These are phyloP conservation scores for Crossaster papposus DNA, from an alignment of 53 echinoderm and acorn worm species.

Conservation along the genomic window DNA sequence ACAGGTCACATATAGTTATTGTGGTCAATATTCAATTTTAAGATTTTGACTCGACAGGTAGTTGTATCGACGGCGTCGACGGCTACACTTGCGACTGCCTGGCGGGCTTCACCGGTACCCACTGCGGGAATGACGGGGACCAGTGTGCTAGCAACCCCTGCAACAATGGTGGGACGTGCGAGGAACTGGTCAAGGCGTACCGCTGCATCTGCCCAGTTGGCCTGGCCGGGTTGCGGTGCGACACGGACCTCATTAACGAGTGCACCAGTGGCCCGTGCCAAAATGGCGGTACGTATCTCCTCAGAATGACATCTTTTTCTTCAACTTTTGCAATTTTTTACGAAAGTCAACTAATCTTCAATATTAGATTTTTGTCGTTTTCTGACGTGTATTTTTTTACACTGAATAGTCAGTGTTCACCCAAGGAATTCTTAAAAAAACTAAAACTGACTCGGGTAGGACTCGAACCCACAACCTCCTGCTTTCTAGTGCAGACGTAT, in stretches of 20 bases:
- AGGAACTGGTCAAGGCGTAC: constrained; percentile 58
- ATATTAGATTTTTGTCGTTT: too few relatives aligned
- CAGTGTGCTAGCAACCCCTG: constrained; percentile 75
- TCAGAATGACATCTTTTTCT: too few relatives aligned
- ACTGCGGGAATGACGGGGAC: constrained; percentile 51
- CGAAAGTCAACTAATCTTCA: too few relatives aligned
- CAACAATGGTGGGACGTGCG: constrained; percentile 61
- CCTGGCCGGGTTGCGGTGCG: constrained; percentile 53
- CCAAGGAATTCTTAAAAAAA: too few relatives aligned
- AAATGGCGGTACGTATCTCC: constrained; percentile 67
- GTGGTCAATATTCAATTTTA: neutral
- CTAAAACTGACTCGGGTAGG: too few relatives aligned
- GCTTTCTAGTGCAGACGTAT: too few relatives aligned
- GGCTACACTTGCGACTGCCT: constrained; percentile 50
- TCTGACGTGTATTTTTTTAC: too few relatives aligned
- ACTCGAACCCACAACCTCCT: too few relatives aligned
- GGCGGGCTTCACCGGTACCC: constrained; percentile 39
- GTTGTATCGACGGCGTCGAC: constrained; percentile 31
- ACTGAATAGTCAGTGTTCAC: too few relatives aligned
- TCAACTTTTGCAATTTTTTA: too few relatives aligned
- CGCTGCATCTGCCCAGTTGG: constrained; percentile 63
- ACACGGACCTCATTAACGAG: constrained; percentile 58
- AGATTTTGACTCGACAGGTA: neutral
- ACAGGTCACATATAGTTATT: neutral
- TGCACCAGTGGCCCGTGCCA: constrained; percentile 62